Evolutionary conservation across 2,888 invertebrate genomes (phyloP).

Genomic region (Pristionchus entomophagus): DNA sequence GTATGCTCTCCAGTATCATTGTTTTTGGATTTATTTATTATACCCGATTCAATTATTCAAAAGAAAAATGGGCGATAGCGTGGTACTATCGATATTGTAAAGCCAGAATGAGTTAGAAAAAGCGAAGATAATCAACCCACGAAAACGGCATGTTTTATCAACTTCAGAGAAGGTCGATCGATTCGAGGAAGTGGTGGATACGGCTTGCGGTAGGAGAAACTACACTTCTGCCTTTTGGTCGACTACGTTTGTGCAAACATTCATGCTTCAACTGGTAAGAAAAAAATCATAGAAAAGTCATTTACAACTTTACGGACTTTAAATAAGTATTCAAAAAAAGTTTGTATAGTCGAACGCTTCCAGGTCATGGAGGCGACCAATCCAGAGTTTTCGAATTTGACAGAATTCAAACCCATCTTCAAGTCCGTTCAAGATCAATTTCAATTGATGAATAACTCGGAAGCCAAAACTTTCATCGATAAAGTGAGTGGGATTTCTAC

Average conservation of each 20-base stretch:
- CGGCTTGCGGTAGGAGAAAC: background rate
- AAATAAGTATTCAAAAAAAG: background rate
- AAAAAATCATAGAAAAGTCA: no score
- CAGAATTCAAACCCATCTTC: background rate
- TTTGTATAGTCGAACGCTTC: background rate
- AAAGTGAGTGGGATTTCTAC: background rate
- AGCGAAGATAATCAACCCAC: no score
- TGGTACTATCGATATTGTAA: no score
- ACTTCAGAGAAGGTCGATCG: background rate
- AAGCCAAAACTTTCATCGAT: background rate
- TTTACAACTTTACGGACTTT: background rate
- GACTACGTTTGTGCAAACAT: background rate
- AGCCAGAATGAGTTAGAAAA: no score
- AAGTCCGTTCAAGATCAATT: background rate
- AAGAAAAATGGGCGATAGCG: no score
- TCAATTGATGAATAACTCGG: background rate
- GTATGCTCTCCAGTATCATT: no score
- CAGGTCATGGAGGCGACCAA: background rate
- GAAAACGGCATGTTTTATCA: no score
- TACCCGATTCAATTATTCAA: no score
- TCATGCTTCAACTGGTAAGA: background rate
- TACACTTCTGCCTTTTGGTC: background rate
- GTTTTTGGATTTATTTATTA: no score
- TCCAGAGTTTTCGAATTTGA: background rate
- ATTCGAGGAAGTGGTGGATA: background rate